Evolutionary conservation across 2,797 vertebrate genomes (phyloP).

Genomic region (Cossypha dichroa): DNA sequence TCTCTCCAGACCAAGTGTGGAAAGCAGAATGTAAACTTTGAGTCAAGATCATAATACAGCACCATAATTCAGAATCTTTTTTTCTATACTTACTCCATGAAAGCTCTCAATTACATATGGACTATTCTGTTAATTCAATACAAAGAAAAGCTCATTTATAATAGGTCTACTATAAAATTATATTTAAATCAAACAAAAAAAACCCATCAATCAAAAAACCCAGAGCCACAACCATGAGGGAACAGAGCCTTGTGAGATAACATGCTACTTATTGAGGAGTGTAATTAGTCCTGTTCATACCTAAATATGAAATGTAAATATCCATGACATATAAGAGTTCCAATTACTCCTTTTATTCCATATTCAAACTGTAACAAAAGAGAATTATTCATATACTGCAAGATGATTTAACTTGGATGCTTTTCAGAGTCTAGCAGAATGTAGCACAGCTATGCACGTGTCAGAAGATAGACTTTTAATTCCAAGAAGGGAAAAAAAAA

Average conservation of each 20-base stretch:
- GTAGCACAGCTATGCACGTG: not conserved
- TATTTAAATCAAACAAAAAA: too few relatives aligned
- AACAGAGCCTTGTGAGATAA: not conserved
- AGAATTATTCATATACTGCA: conserved; percentile 6
- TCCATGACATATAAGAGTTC: not conserved
- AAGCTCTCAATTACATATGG: not conserved
- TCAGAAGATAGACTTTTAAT: not conserved
- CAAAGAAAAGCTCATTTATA: not conserved
- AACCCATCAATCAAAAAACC: rapidly evolving
- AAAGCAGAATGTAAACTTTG: not conserved
- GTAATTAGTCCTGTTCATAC: not conserved
- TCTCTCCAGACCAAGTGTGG: not conserved
- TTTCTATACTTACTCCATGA: not conserved
- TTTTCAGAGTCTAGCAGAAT: not conserved
- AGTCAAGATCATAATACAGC: not conserved
- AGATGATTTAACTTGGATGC: not conserved
- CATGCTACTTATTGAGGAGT: not conserved
- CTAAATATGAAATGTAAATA: not conserved
- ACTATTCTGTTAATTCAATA: not conserved
- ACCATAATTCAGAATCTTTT: not conserved
- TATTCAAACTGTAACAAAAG: not conserved
- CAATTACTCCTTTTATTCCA: not conserved
- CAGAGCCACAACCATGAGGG: not conserved
- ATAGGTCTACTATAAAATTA: not conserved
- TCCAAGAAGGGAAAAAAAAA: not conserved